A percentile compares a stretch with the other conserved stretches of the same genome.
Evolutionary conservation across 2,113 vertebrate species (phyloP).

Genomic region (Ciconia boyciana): DNA sequence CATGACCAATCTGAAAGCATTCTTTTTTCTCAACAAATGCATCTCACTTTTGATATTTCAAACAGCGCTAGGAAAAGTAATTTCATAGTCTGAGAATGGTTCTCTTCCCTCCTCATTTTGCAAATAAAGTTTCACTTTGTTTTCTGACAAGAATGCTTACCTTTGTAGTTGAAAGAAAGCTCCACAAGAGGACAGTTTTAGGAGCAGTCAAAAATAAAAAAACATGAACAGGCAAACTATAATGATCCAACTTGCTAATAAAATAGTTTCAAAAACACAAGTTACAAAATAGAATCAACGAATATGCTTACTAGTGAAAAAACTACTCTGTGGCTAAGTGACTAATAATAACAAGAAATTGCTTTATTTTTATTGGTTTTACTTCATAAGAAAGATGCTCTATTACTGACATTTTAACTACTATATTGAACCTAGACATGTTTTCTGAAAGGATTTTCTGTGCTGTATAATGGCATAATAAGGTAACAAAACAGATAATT

Average conservation of each 20-base stretch:
- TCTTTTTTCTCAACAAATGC: background rate
- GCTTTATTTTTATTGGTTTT: background rate
- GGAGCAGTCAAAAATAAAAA: background rate
- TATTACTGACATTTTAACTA: background rate
- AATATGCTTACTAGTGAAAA: background rate
- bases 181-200: background rate
- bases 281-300: background rate
- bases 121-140: background rate
- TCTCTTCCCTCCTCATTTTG: background rate
- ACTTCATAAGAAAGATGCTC: background rate
- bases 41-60: background rate
- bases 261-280: background rate
- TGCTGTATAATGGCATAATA: background rate
- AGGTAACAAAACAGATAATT: background rate
- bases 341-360: background rate
- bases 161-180: background rate
- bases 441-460: background rate
- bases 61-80: background rate
- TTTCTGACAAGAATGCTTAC: background rate
- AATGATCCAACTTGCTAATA: background rate
- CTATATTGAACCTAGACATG: background rate
- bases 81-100: background rate
- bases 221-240: background rate
- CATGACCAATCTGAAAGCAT: background rate
- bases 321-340: background rate